A percentile compares a stretch with the other conserved stretches of the same genome.
Evolutionary conservation across 1,140 invertebrate species (phyloP).

Genomic region (Trichonephila clavata): DNA sequence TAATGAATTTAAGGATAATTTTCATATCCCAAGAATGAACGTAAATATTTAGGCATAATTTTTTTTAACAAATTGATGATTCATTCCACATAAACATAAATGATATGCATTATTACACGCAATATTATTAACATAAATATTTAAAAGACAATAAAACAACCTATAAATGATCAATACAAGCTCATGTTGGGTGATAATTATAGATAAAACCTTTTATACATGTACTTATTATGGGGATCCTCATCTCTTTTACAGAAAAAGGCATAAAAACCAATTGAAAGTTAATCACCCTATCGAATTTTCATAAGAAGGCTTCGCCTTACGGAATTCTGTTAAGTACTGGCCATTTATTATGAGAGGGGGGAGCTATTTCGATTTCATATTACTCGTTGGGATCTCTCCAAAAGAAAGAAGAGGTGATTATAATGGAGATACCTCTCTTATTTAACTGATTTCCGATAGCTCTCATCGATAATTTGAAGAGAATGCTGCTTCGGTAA

Average conservation of each 20-base stretch:
- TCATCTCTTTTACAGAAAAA: neutral
- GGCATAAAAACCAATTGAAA: neutral
- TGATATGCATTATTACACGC: too few relatives aligned
- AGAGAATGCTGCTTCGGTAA: too few relatives aligned
- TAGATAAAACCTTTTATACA: slow-evolving; percentile 11
- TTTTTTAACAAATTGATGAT: too few relatives aligned
- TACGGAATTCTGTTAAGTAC: neutral
- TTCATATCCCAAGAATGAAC: too few relatives aligned
- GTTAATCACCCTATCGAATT: slow-evolving; percentile 49
- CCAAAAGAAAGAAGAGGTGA: too few relatives aligned
- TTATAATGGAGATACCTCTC: too few relatives aligned
- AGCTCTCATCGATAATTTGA: too few relatives aligned
- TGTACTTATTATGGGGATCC: neutral
- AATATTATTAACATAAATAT: neutral
- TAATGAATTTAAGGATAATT: too few relatives aligned
- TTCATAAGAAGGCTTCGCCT: neutral
- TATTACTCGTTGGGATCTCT: neutral
- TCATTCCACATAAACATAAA: too few relatives aligned
- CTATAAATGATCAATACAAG: neutral
- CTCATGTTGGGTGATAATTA: neutral
- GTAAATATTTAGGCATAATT: too few relatives aligned
- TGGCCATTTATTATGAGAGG: neutral
- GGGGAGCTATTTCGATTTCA: neutral
- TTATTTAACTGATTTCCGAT: too few relatives aligned
- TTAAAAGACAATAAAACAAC: neutral